Conservation (phyloP, 1,140 invertebrate species). For the Uloborus diversus region DNA sequence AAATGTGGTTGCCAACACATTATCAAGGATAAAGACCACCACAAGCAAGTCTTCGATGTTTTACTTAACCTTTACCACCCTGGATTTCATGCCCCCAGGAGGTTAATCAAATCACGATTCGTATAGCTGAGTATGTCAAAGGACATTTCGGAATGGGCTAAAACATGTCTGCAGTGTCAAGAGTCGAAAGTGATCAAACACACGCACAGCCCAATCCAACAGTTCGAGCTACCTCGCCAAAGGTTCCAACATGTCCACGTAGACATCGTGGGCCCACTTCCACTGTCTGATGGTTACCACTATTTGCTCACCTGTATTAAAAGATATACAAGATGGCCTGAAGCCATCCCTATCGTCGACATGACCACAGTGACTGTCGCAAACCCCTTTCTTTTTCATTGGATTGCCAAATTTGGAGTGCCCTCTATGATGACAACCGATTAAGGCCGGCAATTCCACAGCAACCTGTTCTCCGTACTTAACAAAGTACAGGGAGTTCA, state of each 20-base stretch:
- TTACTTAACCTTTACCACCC: constrained; percentile 1
- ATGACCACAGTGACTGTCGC: constrained; percentile 64
- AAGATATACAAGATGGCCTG: constrained; percentile 66
- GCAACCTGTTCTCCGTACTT: neutral
- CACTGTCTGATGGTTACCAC: constrained; percentile 60
- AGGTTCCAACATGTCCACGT: constrained; percentile 67
- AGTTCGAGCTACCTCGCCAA: no score
- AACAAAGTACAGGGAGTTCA: neutral
- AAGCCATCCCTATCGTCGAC: constrained; percentile 64
- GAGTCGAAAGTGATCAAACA: neutral
- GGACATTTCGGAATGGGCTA: neutral
- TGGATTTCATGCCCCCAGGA: neutral
- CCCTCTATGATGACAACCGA: constrained; percentile 63
- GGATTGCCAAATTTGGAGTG: constrained; percentile 63
- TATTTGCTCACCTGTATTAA: constrained; percentile 67
- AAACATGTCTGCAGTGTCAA: neutral
- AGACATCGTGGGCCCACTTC: constrained; percentile 68
- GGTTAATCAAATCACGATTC: neutral
- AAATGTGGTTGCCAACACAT: no score
- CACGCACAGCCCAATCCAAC: no score
- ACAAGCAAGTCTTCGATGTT: no score
- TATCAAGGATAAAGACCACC: no score
- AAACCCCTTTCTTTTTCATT: constrained; percentile 60
- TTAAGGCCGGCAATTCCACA: constrained; percentile 65
- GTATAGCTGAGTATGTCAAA: neutral